Conservation (phyloP, 2,888 invertebrate genomes). For the Amphiduros pacificus region DNA sequence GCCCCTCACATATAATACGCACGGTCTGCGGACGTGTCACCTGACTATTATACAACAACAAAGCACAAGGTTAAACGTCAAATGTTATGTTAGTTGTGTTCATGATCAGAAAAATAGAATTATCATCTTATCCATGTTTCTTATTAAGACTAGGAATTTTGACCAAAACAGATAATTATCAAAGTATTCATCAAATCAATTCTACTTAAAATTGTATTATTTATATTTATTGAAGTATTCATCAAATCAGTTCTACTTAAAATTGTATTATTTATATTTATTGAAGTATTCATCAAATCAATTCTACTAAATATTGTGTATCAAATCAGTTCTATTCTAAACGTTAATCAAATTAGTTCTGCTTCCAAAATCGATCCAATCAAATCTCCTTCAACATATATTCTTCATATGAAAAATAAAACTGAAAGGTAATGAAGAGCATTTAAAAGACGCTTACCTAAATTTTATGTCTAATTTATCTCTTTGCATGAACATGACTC, state of each 20-base stretch:
- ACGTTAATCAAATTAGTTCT: background rate
- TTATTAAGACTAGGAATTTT: too few relatives aligned
- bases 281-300: too few relatives aligned
- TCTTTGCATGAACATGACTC: constrained; percentile 17
- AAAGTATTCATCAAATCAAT: too few relatives aligned
- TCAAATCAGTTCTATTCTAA: background rate
- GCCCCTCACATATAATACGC: constrained; percentile 15
- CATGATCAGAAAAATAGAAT: background rate
- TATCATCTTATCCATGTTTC: too few relatives aligned
- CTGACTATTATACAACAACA: background rate
- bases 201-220: too few relatives aligned
- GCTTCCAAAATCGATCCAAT: too few relatives aligned
- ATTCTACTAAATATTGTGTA: too few relatives aligned
- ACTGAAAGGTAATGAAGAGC: background rate
- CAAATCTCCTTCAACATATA: too few relatives aligned
- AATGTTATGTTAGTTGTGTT: background rate
- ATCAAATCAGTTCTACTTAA: too few relatives aligned
- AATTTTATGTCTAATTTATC: constrained; percentile 20
- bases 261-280: too few relatives aligned
- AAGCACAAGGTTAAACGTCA: background rate
- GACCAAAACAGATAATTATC: too few relatives aligned
- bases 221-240: too few relatives aligned
- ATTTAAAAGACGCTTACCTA: background rate
- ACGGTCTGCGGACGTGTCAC: constrained; percentile 14
- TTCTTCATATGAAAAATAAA: background rate